A percentile compares a stretch with the other conserved stretches of the same genome.
These are phyloP conservation scores for Penaeus japonicus DNA, from an alignment of 1,140 invertebrate species.

Conservation along the genomic window DNA sequence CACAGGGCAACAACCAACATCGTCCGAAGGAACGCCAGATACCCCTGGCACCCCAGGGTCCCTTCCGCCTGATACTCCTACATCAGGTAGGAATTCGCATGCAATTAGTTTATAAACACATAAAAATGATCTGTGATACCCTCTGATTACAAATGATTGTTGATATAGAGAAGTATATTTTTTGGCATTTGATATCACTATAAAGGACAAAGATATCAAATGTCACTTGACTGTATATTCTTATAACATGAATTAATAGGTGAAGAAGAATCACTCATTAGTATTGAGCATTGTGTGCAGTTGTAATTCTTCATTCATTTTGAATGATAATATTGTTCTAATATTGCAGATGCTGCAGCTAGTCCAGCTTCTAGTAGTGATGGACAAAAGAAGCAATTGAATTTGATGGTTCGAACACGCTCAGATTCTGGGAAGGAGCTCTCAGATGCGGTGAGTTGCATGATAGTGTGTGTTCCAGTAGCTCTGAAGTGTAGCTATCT, in stretches of 20 bases:
- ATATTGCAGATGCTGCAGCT: conserved; percentile 20
- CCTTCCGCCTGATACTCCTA: conserved; percentile 29
- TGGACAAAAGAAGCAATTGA: conserved; percentile 38
- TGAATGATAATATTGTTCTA: neutral
- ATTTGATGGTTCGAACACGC: conserved; percentile 46
- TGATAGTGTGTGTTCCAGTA: neutral
- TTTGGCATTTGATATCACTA: too few species aligned
- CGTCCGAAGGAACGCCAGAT: conserved; percentile 24
- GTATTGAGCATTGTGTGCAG: neutral
- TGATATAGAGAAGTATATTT: too few species aligned
- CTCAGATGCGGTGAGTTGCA: conserved; percentile 38
- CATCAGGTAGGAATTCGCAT: conserved; percentile 19
- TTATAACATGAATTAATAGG: too few species aligned
- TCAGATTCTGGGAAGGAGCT: conserved; percentile 48
- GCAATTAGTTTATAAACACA: too few species aligned
- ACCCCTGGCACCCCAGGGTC: conserved; percentile 43
- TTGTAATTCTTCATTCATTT: neutral
- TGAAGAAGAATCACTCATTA: too few species aligned
- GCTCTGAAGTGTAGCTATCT: neutral
- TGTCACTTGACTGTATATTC: too few species aligned
- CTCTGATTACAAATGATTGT: too few species aligned
- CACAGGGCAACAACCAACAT: neutral
- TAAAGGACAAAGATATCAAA: too few species aligned
- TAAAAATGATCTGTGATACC: too few species aligned
- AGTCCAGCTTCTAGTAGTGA: conserved; percentile 39